phyloP scores from a whole-genome alignment of 2,113 vertebrate genomes.

The Entelurus aequoreus region DNA sequence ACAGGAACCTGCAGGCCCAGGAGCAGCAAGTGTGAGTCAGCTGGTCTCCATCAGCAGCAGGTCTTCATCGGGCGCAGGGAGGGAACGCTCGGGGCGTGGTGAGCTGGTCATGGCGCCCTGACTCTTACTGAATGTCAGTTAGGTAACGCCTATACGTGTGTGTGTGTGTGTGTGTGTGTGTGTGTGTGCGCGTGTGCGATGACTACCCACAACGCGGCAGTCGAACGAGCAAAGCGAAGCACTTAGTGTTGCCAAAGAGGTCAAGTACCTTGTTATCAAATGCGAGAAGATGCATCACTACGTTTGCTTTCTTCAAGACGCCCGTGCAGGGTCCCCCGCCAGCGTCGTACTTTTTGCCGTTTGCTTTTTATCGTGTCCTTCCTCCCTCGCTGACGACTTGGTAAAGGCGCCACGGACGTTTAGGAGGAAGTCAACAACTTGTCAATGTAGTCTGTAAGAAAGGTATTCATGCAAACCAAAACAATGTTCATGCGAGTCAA shows the following conservation, averaged over 20 bases:
- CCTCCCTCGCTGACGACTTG: too few relatives aligned
- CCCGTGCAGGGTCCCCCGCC: not conserved
- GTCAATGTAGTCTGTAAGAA: too few relatives aligned
- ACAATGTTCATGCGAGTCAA: too few relatives aligned
- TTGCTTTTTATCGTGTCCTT: too few relatives aligned
- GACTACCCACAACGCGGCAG: too few relatives aligned
- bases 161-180: not conserved
- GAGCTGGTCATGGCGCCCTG: constrained; percentile 14
- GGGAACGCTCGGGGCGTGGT: constrained; percentile 11
- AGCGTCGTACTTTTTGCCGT: too few relatives aligned
- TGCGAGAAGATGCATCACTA: not conserved
- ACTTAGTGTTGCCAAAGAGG: not conserved
- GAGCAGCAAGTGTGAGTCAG: constrained; percentile 53
- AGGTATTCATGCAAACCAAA: too few relatives aligned
- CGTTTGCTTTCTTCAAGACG: not conserved
- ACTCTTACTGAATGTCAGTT: constrained; percentile 32
- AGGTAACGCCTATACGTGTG: not conserved
- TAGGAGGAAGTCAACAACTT: too few relatives aligned
- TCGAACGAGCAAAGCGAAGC: too few relatives aligned
- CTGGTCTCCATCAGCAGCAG: constrained; percentile 47
- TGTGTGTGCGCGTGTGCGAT: too few relatives aligned
- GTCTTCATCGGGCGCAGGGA: constrained; percentile 17
- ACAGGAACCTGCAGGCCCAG: constrained; percentile 34
- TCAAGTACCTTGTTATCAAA: not conserved
- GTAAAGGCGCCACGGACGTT: too few relatives aligned